Percentiles rank a stretch among this genome's conserved stretches.
Evolutionary conservation across 1,140 invertebrate species (phyloP).

Genomic region (Lordiphosa mommai): DNA sequence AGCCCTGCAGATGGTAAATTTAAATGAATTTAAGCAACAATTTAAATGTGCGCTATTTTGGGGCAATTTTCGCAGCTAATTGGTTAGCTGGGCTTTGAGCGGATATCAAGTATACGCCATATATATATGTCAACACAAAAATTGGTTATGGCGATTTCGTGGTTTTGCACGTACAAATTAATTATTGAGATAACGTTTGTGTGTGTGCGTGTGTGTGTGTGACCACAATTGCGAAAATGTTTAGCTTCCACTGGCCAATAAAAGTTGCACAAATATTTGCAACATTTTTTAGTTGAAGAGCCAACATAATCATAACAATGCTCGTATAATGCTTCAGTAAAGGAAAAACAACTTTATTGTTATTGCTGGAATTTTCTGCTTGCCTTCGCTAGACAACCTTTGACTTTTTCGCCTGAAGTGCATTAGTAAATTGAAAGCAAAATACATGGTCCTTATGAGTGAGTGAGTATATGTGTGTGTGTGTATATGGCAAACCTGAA

Average conservation of each 20-base stretch:
- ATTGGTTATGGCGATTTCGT: conserved; percentile 16
- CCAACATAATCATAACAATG: neutral
- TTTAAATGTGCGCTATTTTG: conserved; percentile 11
- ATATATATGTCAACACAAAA: conserved; percentile 9
- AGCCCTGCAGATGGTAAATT: conserved; percentile 15
- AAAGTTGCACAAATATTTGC: neutral
- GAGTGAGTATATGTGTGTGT: too few relatives aligned
- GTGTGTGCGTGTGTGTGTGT: too few relatives aligned
- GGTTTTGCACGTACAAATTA: too few relatives aligned
- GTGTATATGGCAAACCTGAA: conserved; percentile 27
- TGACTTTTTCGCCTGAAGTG: conserved; percentile 34
- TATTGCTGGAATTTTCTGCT: neutral
- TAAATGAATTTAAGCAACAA: conserved; percentile 36
- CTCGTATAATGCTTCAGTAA: neutral
- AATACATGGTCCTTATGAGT: conserved; percentile 44
- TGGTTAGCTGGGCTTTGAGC: too few relatives aligned
- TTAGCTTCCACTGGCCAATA: neutral
- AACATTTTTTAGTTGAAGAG: neutral
- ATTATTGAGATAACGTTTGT: conserved; percentile 31
- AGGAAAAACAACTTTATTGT: too few relatives aligned
- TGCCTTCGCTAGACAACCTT: conserved; percentile 45
- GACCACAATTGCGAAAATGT: neutral
- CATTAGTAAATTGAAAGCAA: conserved; percentile 75
- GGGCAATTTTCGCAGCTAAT: too few relatives aligned
- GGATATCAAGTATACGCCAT: conserved; percentile 55